A percentile compares a stretch with the other conserved stretches of the same genome.
Evolutionary conservation across 2,113 vertebrate species (phyloP).

Genomic region (Serilophus lunatus): DNA sequence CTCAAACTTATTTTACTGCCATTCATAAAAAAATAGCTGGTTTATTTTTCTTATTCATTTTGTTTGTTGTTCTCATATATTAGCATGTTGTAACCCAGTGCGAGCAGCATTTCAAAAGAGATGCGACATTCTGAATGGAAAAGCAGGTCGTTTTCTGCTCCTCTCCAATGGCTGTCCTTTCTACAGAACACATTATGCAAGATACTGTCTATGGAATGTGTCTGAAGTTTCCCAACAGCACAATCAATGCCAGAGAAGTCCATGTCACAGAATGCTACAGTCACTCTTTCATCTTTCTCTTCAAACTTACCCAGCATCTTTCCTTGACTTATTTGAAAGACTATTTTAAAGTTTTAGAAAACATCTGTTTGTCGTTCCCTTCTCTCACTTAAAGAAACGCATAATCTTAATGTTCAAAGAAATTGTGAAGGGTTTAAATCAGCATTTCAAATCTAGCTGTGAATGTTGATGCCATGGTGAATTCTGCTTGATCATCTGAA

Average conservation of each 20-base stretch:
- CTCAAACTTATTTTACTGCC: background rate
- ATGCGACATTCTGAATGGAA: background rate
- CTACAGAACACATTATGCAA: background rate
- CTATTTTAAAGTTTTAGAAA: background rate
- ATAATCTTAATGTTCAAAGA: background rate
- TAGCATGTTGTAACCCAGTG: background rate
- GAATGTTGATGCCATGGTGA: background rate
- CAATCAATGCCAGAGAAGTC: background rate
- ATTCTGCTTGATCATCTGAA: background rate
- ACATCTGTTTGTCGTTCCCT: background rate
- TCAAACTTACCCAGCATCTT: background rate
- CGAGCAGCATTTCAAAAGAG: background rate
- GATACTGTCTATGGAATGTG: background rate
- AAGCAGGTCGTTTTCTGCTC: background rate
- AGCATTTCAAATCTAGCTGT: background rate
- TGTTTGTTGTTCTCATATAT: background rate
- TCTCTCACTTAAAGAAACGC: background rate
- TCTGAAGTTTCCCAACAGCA: background rate
- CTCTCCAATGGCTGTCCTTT: background rate
- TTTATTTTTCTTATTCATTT: background rate
- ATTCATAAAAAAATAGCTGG: background rate
- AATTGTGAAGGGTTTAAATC: background rate
- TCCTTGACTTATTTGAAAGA: background rate
- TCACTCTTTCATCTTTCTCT: background rate
- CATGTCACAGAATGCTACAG: background rate